These are phyloP conservation scores for Gambusia holbrooki DNA, from an alignment of 2,113 vertebrate genomes.

Conservation along the genomic window DNA sequence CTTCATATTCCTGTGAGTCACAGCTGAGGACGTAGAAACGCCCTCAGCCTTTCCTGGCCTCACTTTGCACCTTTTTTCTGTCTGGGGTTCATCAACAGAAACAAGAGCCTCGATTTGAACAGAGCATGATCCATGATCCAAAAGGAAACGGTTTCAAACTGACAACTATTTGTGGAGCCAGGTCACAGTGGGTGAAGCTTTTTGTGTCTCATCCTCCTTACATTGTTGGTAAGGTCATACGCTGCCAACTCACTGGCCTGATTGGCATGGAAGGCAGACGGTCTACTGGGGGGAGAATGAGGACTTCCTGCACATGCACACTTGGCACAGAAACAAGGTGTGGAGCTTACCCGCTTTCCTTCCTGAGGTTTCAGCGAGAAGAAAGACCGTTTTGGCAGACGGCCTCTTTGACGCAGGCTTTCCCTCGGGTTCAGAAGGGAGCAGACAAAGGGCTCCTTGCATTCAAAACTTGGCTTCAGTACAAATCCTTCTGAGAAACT, in stretches of 20 bases:
- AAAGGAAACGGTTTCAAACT: slow-evolving; percentile 37
- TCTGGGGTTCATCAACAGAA: slow-evolving; percentile 1
- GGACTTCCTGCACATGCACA: slow-evolving; percentile 71
- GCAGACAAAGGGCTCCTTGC: slow-evolving; percentile 69
- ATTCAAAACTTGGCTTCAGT: slow-evolving; percentile 61
- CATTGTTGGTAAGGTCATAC: slow-evolving; percentile 67
- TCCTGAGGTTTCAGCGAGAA: slow-evolving; percentile 64
- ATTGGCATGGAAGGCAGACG: slow-evolving; percentile 57
- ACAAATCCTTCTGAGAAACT: slow-evolving; percentile 63
- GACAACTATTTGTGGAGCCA: slow-evolving; percentile 35
- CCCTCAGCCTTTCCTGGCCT: neutral
- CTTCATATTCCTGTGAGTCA: slow-evolving; percentile 1
- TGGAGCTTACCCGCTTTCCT: slow-evolving; percentile 68
- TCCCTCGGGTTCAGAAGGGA: slow-evolving; percentile 68
- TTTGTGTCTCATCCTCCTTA: slow-evolving; percentile 59
- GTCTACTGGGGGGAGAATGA: slow-evolving; percentile 59
- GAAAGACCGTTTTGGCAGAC: slow-evolving; percentile 71
- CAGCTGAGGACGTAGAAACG: neutral
- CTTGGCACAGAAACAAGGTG: slow-evolving; percentile 70
- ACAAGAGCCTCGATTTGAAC: slow-evolving; percentile 38
- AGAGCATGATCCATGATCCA: slow-evolving; percentile 35
- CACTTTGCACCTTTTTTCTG: slow-evolving; percentile 16
- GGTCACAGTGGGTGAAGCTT: slow-evolving; percentile 41
- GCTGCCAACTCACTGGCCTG: slow-evolving; percentile 69
- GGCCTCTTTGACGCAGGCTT: slow-evolving; percentile 56